These are phyloP conservation scores for Porites australiensis DNA, from an alignment of 64 coral and sea anemone genomes.

Conservation along the genomic window DNA sequence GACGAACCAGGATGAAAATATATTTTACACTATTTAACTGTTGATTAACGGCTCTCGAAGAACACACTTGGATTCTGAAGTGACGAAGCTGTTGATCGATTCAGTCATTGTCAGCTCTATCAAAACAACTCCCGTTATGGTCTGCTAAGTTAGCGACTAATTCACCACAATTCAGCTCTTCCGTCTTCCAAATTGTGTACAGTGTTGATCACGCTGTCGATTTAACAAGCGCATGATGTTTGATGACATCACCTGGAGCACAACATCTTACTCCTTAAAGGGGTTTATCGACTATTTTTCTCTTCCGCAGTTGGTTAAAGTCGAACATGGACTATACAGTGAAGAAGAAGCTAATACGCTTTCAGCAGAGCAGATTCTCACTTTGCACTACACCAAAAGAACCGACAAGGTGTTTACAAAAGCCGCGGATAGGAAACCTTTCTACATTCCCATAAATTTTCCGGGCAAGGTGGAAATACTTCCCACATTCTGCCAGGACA, in stretches of 20 bases:
- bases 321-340: constrained; percentile 8
- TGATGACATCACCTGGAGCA: constrained; percentile 5
- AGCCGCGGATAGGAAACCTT: neutral
- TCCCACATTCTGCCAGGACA: constrained; percentile 10
- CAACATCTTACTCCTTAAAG: neutral
- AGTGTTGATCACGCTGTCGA: no score
- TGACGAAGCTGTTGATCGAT: no score
- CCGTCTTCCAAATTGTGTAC: no score
- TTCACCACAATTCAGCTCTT: no score
- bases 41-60: no score
- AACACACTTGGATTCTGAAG: no score
- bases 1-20: no score
- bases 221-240: neutral
- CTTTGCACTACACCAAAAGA: constrained; percentile 5
- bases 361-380: constrained; percentile 18
- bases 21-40: no score
- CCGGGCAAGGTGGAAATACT: constrained; percentile 22
- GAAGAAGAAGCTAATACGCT: constrained; percentile 4
- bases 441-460: constrained; percentile 2
- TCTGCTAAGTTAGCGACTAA: no score
- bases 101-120: no score
- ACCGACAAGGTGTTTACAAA: constrained; percentile 5
- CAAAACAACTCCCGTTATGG: no score
- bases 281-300: neutral
- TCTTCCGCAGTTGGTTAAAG: constrained; percentile 15